phyloP scores from a whole-genome alignment of 2,888 invertebrate species.

The Mimumesa dahlbomi region DNA sequence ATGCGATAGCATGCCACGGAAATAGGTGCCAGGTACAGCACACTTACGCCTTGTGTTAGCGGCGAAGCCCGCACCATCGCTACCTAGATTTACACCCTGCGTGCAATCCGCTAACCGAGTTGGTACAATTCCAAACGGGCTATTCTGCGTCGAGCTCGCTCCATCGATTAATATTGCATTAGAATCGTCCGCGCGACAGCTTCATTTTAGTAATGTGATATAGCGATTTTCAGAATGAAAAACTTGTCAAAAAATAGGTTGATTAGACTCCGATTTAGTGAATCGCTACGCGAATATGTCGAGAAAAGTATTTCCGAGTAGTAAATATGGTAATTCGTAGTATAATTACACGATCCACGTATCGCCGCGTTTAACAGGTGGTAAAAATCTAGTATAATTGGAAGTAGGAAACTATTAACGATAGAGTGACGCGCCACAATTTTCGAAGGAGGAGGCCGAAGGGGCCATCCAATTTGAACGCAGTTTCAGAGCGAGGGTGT shows the following conservation, averaged over 20 bases:
- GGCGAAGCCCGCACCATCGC: neutral
- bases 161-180: neutral
- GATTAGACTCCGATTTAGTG: no score
- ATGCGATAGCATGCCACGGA: slow-evolving; percentile 46
- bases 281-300: no score
- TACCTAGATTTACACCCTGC: slow-evolving; percentile 11
- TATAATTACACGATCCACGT: no score
- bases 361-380: no score
- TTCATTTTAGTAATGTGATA: neutral
- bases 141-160: neutral
- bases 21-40: slow-evolving; percentile 64
- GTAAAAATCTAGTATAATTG: no score
- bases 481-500: neutral
- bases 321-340: no score
- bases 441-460: slow-evolving; percentile 33
- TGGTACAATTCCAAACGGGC: slow-evolving; percentile 21
- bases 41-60: slow-evolving; percentile 12
- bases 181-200: neutral
- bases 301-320: no score
- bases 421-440: slow-evolving; percentile 18
- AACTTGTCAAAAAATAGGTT: no score
- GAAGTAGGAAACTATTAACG: no score
- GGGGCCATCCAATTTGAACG: slow-evolving; percentile 10
- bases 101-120: slow-evolving; percentile 23
- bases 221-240: no score